Conservation (phyloP, 2,888 invertebrate genomes). For the Drosophila neonasuta region DNA sequence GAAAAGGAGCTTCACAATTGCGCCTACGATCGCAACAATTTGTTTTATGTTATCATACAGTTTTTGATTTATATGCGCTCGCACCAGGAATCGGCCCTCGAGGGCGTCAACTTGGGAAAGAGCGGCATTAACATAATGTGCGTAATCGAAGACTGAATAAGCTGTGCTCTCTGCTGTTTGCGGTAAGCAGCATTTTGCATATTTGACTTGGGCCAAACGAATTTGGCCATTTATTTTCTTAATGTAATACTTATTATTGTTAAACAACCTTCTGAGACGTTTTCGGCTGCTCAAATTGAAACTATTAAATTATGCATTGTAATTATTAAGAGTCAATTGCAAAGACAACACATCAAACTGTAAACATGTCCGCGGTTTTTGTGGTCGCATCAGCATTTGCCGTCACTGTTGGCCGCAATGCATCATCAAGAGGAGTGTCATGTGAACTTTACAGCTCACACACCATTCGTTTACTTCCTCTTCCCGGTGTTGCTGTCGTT, state of each 20-base stretch:
- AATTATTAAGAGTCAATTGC: conserved; percentile 68
- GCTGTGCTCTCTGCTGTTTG: conserved; percentile 1
- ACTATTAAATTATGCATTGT: conserved; percentile 69
- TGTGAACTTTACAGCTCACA: conserved; percentile 48
- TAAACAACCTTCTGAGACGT: conserved; percentile 7
- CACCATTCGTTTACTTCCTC: conserved; percentile 20
- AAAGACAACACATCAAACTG: conserved; percentile 42
- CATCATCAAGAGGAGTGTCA: conserved; percentile 55
- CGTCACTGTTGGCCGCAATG: conserved; percentile 31
- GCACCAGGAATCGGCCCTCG: conserved; percentile 89
- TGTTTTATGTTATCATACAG: conserved; percentile 92
- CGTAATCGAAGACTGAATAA: conserved; percentile 86
- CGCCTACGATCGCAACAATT: conserved; percentile 92
- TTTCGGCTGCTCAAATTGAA: conserved; percentile 18
- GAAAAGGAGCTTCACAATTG: conserved; percentile 87
- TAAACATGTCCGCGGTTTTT: conserved; percentile 58
- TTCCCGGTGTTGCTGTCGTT: conserved; percentile 2
- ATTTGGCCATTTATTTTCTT: conserved; percentile 24
- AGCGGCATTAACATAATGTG: conserved; percentile 93
- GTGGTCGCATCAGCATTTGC: conserved; percentile 43
- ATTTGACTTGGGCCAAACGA: conserved; percentile 28
- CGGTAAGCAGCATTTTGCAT: background rate
- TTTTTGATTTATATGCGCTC: conserved; percentile 90
- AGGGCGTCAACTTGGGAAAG: conserved; percentile 89
- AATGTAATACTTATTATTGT: conserved; percentile 16